Evolutionary conservation across 1,140 invertebrate species (phyloP).

Genomic region (Meteorus sp.): DNA sequence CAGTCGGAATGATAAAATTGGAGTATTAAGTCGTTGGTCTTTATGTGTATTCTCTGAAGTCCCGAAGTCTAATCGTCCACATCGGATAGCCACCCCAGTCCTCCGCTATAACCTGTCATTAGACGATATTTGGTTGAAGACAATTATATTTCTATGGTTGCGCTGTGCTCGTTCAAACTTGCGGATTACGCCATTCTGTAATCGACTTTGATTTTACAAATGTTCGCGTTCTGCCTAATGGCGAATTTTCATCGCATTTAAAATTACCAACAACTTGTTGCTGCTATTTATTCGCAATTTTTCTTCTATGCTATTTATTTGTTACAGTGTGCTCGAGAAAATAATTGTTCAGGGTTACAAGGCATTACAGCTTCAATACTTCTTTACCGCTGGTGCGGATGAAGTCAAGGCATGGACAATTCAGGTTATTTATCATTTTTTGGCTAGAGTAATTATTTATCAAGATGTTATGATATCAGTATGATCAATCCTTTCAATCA

Average conservation of each 20-base stretch:
- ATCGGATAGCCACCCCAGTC: constrained; percentile 33
- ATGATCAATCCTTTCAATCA: constrained; percentile 28
- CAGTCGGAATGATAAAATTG: constrained; percentile 59
- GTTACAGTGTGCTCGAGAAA: constrained; percentile 85
- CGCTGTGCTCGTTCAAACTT: constrained; percentile 29
- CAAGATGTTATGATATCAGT: constrained; percentile 17
- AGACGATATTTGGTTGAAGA: constrained; percentile 53
- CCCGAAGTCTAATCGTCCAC: constrained; percentile 42
- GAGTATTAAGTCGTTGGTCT: constrained; percentile 60
- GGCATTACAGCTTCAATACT: constrained; percentile 92
- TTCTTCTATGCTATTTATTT: constrained; percentile 21
- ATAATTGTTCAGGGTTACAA: constrained; percentile 98
- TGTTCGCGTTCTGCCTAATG: constrained; percentile 30
- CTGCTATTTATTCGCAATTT: constrained; percentile 20
- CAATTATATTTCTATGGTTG: constrained; percentile 48
- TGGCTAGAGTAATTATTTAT: not conserved
- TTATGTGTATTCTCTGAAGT: constrained; percentile 61
- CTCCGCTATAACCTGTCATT: constrained; percentile 55
- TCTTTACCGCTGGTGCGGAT: constrained; percentile 96
- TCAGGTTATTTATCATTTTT: constrained; percentile 69
- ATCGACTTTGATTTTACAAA: constrained; percentile 2
- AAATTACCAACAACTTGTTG: not conserved
- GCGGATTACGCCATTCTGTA: constrained; percentile 21
- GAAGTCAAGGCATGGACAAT: constrained; percentile 99
- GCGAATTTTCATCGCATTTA: constrained; percentile 7